phyloP scores from a whole-genome alignment of 1,140 invertebrate species.

The Drosophila seguyi region DNA sequence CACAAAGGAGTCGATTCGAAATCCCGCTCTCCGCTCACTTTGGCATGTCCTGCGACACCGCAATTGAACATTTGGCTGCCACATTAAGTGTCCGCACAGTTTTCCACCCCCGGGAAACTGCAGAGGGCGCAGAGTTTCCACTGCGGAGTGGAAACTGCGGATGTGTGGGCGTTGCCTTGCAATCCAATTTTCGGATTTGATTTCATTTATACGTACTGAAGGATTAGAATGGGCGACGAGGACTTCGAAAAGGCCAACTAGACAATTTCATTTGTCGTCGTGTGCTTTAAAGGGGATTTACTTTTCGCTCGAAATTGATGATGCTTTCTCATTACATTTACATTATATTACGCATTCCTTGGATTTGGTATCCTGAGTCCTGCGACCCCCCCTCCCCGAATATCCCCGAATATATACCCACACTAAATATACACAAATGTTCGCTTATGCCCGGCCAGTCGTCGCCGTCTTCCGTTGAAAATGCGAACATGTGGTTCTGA shows the following conservation, averaged over 20 bases:
- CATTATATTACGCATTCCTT: constrained; percentile 70
- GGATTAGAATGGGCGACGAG: constrained; percentile 72
- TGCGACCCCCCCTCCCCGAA: neutral
- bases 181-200: constrained; percentile 83
- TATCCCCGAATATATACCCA: neutral
- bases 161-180: constrained; percentile 79
- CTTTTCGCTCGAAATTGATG: constrained; percentile 65
- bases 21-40: constrained; percentile 73
- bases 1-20: constrained; percentile 60
- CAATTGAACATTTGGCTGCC: constrained; percentile 82
- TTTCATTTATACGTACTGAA: constrained; percentile 74
- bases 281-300: constrained; percentile 78
- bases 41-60: constrained; percentile 80
- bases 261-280: constrained; percentile 79
- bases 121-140: constrained; percentile 17
- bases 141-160: constrained; percentile 14
- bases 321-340: constrained; percentile 83
- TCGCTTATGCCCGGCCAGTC: constrained; percentile 26
- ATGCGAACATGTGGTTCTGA: constrained; percentile 57
- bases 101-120: constrained; percentile 32
- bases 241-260: constrained; percentile 55
- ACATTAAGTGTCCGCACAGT: constrained; percentile 60
- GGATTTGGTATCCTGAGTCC: constrained; percentile 2
- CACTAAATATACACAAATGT: constrained; percentile 45
- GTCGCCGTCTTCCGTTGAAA: constrained; percentile 33